Percentiles rank a stretch among this genome's conserved stretches.
Conservation (phyloP, 2,888 invertebrate species). For the Cryptus armator region DNA sequence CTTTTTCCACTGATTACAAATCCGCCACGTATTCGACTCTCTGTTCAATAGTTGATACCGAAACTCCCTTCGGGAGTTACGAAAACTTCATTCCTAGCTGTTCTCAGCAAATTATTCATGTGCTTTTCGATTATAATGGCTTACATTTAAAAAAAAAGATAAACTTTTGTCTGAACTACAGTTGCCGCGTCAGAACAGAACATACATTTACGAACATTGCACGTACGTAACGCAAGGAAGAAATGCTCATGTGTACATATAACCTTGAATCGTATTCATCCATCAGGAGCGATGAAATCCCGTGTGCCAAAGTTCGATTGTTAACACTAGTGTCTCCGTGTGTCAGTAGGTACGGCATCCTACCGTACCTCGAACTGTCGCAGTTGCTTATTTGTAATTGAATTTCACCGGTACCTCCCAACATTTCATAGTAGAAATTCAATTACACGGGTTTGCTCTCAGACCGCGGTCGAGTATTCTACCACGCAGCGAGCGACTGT, state of each 20-base stretch:
- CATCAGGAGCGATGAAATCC: slow-evolving; percentile 36
- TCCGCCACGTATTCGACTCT: too few relatives aligned
- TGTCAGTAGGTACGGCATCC: neutral
- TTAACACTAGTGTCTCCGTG: slow-evolving; percentile 51
- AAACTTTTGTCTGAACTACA: too few relatives aligned
- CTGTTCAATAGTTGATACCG: too few relatives aligned
- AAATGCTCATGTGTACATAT: neutral
- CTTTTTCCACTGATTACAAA: too few relatives aligned
- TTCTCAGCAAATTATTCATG: too few relatives aligned
- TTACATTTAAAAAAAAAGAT: too few relatives aligned
- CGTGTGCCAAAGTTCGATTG: slow-evolving; percentile 68
- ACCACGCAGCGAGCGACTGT: slow-evolving; percentile 67
- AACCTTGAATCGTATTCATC: neutral
- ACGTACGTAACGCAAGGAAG: too few relatives aligned
- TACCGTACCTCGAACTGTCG: slow-evolving; percentile 46
- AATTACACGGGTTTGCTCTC: slow-evolving; percentile 80
- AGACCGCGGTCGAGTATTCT: slow-evolving; percentile 75
- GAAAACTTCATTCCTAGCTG: too few relatives aligned
- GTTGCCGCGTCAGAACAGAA: too few relatives aligned
- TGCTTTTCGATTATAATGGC: too few relatives aligned
- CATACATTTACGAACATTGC: too few relatives aligned
- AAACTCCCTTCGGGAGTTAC: too few relatives aligned
- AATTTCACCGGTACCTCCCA: slow-evolving; percentile 76
- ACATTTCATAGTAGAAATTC: slow-evolving; percentile 75
- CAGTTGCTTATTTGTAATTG: slow-evolving; percentile 72